These are phyloP conservation scores for Oscheius sp. DNA, from an alignment of 1,140 invertebrate genomes.

Conservation along the genomic window DNA sequence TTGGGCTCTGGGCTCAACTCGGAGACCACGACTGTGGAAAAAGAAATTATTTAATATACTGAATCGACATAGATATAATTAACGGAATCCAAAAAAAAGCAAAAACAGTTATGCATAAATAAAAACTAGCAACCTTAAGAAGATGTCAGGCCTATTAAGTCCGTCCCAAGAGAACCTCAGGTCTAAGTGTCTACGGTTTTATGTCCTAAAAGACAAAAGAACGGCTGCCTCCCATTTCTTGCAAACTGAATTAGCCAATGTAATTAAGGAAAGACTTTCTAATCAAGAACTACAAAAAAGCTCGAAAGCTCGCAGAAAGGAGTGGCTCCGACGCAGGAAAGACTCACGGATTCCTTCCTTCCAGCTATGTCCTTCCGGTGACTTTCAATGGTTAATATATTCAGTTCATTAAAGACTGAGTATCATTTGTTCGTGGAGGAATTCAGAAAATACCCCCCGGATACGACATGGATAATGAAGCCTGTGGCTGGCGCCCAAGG, in stretches of 20 bases:
- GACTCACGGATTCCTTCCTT: conserved; percentile 63
- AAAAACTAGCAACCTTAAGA: too few species aligned
- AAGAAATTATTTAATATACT: too few species aligned
- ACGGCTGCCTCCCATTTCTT: background rate
- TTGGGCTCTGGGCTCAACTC: too few species aligned
- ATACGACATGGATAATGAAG: conserved; percentile 67
- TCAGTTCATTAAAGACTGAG: conserved; percentile 60
- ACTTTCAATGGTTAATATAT: conserved; percentile 43
- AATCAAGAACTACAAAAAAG: conserved; percentile 65
- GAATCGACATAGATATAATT: too few species aligned
- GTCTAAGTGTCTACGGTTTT: too few species aligned
- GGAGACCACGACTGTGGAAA: too few species aligned
- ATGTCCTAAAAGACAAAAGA: too few species aligned
- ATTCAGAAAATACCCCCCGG: conserved; percentile 63
- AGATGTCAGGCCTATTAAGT: too few species aligned
- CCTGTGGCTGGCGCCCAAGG: conserved; percentile 65
- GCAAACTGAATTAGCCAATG: background rate
- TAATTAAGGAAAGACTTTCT: conserved; percentile 66
- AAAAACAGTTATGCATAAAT: too few species aligned
- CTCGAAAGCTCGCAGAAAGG: conserved; percentile 61
- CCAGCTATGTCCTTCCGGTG: conserved; percentile 65
- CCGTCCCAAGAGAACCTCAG: too few species aligned
- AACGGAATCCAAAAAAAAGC: too few species aligned
- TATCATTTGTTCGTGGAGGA: conserved; percentile 67
- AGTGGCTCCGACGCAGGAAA: background rate